These are phyloP conservation scores for Tolypeutes matacus DNA, from an alignment of 2,797 vertebrate species.

Conservation along the genomic window DNA sequence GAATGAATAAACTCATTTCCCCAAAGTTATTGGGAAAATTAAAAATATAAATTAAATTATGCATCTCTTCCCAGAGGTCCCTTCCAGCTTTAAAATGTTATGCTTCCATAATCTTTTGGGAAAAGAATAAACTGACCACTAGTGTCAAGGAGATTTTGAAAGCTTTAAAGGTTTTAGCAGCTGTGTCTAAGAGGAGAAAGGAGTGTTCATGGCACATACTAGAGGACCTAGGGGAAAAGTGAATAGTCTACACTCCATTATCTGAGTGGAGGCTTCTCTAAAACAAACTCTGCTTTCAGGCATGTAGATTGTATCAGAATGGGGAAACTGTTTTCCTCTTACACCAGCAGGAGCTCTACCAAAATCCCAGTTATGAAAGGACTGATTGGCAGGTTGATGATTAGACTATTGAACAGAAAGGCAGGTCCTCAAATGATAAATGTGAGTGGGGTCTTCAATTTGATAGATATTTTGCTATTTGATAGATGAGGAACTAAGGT, in stretches of 20 bases:
- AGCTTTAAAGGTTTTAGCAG: slow-evolving; percentile 68
- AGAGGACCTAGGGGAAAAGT: slow-evolving; percentile 4
- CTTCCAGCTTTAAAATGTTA: slow-evolving; percentile 74
- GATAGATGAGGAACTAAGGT: background rate
- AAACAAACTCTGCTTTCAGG: slow-evolving; percentile 7
- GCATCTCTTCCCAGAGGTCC: slow-evolving; percentile 69
- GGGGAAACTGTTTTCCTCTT: slow-evolving; percentile 3
- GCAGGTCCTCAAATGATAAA: background rate
- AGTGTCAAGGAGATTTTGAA: slow-evolving; percentile 69
- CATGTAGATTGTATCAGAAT: background rate
- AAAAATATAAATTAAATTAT: slow-evolving; percentile 79
- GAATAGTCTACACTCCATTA: background rate
- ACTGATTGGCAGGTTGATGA: background rate
- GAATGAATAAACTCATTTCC: slow-evolving; percentile 58
- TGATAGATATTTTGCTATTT: background rate
- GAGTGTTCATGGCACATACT: background rate
- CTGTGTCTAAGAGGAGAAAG: slow-evolving; percentile 26
- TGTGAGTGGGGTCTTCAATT: background rate
- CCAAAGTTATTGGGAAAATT: slow-evolving; percentile 67
- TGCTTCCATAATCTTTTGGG: slow-evolving; percentile 72
- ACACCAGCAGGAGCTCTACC: background rate
- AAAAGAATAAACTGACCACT: slow-evolving; percentile 70
- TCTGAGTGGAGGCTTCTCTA: background rate
- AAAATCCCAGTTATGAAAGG: background rate
- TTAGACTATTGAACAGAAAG: background rate